Evolutionary conservation across 2,888 invertebrate species (phyloP).

Genomic region (Drosophila anceps): DNA sequence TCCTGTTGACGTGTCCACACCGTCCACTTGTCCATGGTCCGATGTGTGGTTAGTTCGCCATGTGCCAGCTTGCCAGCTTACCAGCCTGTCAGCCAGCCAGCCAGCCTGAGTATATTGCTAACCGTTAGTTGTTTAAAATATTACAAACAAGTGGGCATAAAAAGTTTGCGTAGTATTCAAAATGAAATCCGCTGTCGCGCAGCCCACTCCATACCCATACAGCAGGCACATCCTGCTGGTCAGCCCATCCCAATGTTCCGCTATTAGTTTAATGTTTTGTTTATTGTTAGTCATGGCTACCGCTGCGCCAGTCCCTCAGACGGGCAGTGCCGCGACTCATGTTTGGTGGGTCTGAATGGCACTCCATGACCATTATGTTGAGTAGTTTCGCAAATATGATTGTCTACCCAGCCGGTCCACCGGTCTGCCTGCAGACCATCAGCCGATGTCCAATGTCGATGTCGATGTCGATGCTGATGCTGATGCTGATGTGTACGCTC

Average conservation of each 20-base stretch:
- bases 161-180: conserved; percentile 50
- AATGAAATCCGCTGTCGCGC: conserved; percentile 38
- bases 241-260: conserved; percentile 58
- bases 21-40: conserved; percentile 27
- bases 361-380: conserved; percentile 78
- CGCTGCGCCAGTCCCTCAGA: conserved; percentile 46
- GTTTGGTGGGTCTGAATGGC: conserved; percentile 76
- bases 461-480: conserved; percentile 31
- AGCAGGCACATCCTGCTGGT: conserved; percentile 22
- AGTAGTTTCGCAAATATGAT: conserved; percentile 79
- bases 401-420: conserved; percentile 40
- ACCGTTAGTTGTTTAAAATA: conserved; percentile 80
- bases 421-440: conserved; percentile 8
- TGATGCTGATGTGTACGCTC: conserved; percentile 41
- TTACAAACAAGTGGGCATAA: conserved; percentile 56
- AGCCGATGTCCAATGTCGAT: conserved; percentile 27
- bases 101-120: conserved; percentile 23
- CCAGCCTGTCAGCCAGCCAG: conserved; percentile 12
- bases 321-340: conserved; percentile 29
- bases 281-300: conserved; percentile 72
- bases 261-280: conserved; percentile 81
- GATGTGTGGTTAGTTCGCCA: conserved; percentile 31
- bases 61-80: conserved; percentile 6
- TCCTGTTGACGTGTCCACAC: conserved; percentile 46
- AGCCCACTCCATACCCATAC: conserved; percentile 6